Base-by-base conservation (phyloP, 2,888 invertebrate species). In the Gortyna flavago region DNA sequence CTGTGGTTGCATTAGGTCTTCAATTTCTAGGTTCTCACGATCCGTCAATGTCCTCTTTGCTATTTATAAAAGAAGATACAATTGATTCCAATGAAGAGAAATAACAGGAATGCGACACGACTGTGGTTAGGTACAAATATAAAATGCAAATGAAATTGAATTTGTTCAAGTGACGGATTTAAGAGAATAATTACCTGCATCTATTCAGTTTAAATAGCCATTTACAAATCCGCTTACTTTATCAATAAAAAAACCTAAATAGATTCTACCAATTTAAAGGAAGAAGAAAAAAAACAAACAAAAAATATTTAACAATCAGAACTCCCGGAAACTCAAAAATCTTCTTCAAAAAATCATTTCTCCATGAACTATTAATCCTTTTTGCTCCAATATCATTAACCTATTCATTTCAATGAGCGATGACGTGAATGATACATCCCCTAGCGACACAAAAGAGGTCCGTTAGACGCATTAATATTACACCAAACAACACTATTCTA, bases 391-490 rank as follows among this genome's bases (percentile, higher is more conserved):
- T 91, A 93, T 93, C 92, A 94, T 94, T 92, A 94, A 92, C 91
- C 91, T 90, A 92, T 91, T 91, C 87, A 90, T 87, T 84, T 84
- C 85, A 83, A 88, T 83, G 84, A 85, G 84, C 80, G 92, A 94
- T 92, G 91, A 91, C 90, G 90, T 93, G 92, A 93, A 92, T 92
- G 91, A 92, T 90, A 90, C 90, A 91, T 91, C 93, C 94, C 93
- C 90, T 87, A 80, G 89, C 89, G 91, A 92, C 92, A 95, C 95
- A 95, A 95, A 92, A 87, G 94, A 83, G 91, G 87, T 91, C 96
- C 95, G 95, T 96, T 96, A 95, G 94, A 93, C 93, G 95, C 95
- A 94, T 96, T 95, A 95, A 95, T 94, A 95, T 94, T 92, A 94
- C 91, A 93, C 94, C 92, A 93, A 88, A 94, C 93, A 94, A 94